phyloP scores from a whole-genome alignment of 2,797 vertebrate genomes.

The Melanotaenia trifasciata region DNA sequence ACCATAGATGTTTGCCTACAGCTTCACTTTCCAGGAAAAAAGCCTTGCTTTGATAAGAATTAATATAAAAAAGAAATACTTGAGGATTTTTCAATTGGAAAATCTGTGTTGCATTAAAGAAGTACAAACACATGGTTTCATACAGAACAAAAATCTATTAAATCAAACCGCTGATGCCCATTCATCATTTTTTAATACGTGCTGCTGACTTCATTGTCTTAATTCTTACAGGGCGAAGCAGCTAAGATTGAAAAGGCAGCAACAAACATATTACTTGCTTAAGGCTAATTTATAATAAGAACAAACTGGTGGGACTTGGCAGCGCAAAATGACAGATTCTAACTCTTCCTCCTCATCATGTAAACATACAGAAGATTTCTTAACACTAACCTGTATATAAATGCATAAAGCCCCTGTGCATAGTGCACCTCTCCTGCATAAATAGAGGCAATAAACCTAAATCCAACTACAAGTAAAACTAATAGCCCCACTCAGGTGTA shows the following conservation, averaged over 20 bases:
- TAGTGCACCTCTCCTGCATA: background rate
- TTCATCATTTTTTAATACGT: background rate
- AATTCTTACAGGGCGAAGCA: conserved; percentile 1
- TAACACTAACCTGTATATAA: background rate
- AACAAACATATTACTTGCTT: conserved; percentile 25
- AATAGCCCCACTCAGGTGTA: conserved; percentile 9
- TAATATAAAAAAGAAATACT: no score
- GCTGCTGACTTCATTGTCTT: conserved; percentile 5
- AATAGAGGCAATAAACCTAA: background rate
- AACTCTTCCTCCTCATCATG: background rate
- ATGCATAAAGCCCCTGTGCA: background rate
- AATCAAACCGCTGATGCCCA: background rate
- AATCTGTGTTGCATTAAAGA: no score
- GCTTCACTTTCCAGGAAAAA: no score
- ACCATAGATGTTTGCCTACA: no score
- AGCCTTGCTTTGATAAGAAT: no score
- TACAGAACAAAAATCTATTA: no score
- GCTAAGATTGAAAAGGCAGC: background rate
- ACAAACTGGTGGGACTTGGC: conserved; percentile 3
- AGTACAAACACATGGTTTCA: no score
- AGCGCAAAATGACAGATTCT: background rate
- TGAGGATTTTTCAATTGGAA: no score
- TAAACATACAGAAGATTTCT: conserved; percentile 1
- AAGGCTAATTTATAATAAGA: conserved; percentile 38
- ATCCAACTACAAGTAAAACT: background rate